Conservation (phyloP, 92 coral and sea anemone genomes). For the Muricea muricata region DNA sequence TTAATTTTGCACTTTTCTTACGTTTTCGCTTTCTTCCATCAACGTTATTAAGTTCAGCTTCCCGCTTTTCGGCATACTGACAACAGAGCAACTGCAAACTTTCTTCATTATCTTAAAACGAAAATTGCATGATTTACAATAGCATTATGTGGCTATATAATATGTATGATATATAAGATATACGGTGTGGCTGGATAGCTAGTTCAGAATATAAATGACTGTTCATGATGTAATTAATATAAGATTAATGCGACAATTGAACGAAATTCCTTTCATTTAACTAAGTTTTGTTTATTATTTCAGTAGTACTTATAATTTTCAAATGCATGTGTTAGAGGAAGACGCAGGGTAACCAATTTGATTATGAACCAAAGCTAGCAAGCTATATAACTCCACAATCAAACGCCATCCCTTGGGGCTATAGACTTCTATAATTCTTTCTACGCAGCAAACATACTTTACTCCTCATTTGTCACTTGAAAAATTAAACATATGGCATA, state of each 20-base stretch:
- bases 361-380: no score
- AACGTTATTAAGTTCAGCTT: neutral
- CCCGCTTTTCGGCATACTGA: slow-evolving; percentile 3
- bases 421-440: no score
- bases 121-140: neutral
- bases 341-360: neutral
- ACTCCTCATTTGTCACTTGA: neutral
- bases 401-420: neutral
- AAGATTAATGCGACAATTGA: neutral
- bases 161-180: neutral
- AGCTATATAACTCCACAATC: neutral
- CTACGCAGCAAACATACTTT: no score
- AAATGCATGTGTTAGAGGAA: neutral
- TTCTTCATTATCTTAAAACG: slow-evolving; percentile 6
- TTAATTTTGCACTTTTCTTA: neutral
- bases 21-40: neutral
- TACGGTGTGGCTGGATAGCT: no score
- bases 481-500: no score
- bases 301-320: neutral
- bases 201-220: neutral
- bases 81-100: slow-evolving; percentile 4
- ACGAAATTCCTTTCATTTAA: neutral
- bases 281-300: neutral
- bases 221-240: no score
- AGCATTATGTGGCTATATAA: neutral